Percentiles rank a stretch among this genome's conserved stretches.
These are phyloP conservation scores for Lochmaea crataegi DNA, from an alignment of 2,888 invertebrate species.

Conservation along the genomic window DNA sequence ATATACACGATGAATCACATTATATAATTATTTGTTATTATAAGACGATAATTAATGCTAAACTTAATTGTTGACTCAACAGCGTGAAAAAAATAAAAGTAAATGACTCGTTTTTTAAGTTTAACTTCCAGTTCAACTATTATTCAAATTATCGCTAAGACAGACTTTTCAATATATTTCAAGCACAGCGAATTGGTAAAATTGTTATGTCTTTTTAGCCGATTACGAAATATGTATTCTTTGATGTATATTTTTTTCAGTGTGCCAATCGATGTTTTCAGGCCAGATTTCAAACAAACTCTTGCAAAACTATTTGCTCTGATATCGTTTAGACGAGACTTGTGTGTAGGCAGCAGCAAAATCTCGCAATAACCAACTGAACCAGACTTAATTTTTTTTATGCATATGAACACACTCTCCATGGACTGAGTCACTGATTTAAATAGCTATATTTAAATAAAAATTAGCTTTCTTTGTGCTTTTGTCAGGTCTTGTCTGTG, in stretches of 20 bases:
- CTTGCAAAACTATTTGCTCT: conserved; percentile 1
- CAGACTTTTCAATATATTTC: too few relatives aligned
- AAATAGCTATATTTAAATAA: background rate
- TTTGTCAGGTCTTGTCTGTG: background rate
- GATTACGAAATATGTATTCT: background rate
- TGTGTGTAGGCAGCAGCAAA: background rate
- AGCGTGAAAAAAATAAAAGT: too few relatives aligned
- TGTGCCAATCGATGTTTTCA: background rate
- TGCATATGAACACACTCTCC: background rate
- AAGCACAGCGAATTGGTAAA: too few relatives aligned
- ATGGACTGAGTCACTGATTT: conserved; percentile 3
- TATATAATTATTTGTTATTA: background rate
- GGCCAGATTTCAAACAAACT: background rate
- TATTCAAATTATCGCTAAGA: too few relatives aligned
- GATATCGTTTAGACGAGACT: background rate
- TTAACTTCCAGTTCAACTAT: too few relatives aligned
- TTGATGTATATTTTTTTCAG: background rate
- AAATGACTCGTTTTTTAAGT: too few relatives aligned
- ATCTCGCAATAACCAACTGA: conserved; percentile 6
- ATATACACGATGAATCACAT: conserved; percentile 11
- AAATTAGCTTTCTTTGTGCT: background rate
- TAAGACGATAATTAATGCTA: background rate
- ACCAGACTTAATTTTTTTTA: conserved; percentile 8
- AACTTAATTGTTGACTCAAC: background rate
- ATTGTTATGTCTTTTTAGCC: background rate